Evolutionary conservation across 2,888 invertebrate species (phyloP).

Genomic region (Dromius quadrimaculatus): DNA sequence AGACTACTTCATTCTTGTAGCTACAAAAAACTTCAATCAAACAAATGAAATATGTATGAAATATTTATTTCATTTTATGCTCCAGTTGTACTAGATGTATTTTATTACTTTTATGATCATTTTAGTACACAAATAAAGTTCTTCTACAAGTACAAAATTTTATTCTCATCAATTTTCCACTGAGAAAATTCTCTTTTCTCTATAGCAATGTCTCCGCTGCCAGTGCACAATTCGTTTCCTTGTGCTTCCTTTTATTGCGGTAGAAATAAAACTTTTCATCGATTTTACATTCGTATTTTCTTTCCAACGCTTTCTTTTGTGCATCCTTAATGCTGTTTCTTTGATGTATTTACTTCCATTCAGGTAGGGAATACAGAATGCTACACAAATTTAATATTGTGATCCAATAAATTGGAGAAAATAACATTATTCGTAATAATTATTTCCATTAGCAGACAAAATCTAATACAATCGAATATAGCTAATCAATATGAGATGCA

Average conservation of each 20-base stretch:
- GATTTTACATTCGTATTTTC: conserved; percentile 35
- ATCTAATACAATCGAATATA: too few species aligned
- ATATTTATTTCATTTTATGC: too few species aligned
- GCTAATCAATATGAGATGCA: too few species aligned
- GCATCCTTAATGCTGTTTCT: conserved; percentile 36
- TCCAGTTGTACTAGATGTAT: too few species aligned
- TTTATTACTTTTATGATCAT: too few species aligned
- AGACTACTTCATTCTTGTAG: too few species aligned
- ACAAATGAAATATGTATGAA: too few species aligned
- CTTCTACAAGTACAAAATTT: too few species aligned
- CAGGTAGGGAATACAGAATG: conserved; percentile 33
- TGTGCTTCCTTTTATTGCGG: conserved; percentile 27
- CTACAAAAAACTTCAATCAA: too few species aligned
- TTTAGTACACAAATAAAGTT: too few species aligned
- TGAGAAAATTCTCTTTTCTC: not conserved
- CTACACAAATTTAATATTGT: conserved; percentile 38
- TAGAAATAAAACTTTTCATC: conserved; percentile 34
- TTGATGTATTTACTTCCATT: conserved; percentile 40
- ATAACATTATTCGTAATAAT: conserved; percentile 23
- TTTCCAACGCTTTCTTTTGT: conserved; percentile 29
- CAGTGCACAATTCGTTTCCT: conserved; percentile 20
- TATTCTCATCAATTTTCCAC: conserved; percentile 15
- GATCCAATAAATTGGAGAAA: conserved; percentile 28
- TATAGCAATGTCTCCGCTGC: conserved; percentile 1
- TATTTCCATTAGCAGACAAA: too few species aligned